These are phyloP conservation scores for Pomacea maculata DNA, from an alignment of 1,140 invertebrate genomes.

Conservation along the genomic window DNA sequence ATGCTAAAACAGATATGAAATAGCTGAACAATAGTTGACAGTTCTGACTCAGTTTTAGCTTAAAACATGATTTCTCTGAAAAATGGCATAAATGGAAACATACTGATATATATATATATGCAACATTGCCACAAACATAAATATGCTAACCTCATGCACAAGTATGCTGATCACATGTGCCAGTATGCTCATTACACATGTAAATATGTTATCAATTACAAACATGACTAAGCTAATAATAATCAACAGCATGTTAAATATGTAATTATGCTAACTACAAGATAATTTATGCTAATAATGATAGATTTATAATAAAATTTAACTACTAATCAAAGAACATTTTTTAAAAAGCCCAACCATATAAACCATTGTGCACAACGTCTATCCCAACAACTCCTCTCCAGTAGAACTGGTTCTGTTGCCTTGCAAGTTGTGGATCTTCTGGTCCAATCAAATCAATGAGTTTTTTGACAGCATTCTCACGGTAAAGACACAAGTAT, in stretches of 20 bases:
- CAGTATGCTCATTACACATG: too few species aligned
- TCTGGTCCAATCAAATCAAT: slow-evolving; percentile 54
- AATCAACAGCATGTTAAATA: too few species aligned
- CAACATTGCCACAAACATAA: too few species aligned
- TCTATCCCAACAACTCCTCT: slow-evolving; percentile 58
- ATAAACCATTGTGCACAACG: slow-evolving; percentile 47
- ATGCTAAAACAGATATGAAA: slow-evolving; percentile 39
- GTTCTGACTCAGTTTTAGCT: not conserved
- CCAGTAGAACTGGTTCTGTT: slow-evolving; percentile 58
- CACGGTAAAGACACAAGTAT: slow-evolving; percentile 47
- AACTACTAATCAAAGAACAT: too few species aligned
- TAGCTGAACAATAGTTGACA: not conserved
- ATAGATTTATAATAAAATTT: too few species aligned
- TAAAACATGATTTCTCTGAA: not conserved
- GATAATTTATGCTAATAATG: too few species aligned
- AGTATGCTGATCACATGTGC: too few species aligned
- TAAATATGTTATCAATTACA: too few species aligned
- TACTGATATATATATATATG: too few species aligned
- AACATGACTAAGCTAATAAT: too few species aligned
- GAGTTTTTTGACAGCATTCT: slow-evolving; percentile 59
- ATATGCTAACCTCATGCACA: too few species aligned
- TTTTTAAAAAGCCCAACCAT: slow-evolving; percentile 41
- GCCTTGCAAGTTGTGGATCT: slow-evolving; percentile 52
- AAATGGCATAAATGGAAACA: not conserved
- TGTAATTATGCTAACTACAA: too few species aligned